A percentile compares a stretch with the other conserved stretches of the same genome.
Conservation (phyloP, 2,797 vertebrate species). For the Neopelma chrysocephalum region DNA sequence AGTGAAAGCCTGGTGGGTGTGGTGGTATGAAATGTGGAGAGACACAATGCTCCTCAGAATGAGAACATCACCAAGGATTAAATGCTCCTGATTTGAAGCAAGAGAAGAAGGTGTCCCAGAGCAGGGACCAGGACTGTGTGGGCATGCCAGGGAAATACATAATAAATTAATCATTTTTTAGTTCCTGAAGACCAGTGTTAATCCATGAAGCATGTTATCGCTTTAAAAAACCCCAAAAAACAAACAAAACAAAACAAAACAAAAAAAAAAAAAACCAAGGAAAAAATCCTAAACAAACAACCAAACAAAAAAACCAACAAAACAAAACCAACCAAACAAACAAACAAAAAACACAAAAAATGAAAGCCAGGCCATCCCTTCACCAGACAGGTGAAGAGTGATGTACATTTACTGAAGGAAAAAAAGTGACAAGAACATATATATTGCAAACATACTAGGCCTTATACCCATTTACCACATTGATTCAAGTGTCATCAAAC, state of each 20-base stretch:
- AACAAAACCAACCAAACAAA: too few species aligned
- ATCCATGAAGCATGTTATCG: not conserved
- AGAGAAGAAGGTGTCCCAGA: not conserved
- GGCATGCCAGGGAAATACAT: not conserved
- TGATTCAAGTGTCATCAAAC: not conserved
- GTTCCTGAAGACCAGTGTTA: not conserved
- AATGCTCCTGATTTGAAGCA: not conserved
- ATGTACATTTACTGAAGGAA: not conserved
- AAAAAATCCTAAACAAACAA: too few species aligned
- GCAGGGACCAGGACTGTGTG: rapidly evolving
- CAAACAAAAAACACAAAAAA: not conserved
- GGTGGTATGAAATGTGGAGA: not conserved
- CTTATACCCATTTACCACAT: not conserved
- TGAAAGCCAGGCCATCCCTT: not conserved
- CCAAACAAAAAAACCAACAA: too few species aligned
- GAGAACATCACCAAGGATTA: not conserved
- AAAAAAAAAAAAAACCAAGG: too few species aligned
- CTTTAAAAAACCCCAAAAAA: not conserved
- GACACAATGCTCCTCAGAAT: not conserved
- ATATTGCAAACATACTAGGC: not conserved
- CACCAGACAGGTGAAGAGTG: not conserved
- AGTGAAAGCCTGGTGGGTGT: not conserved
- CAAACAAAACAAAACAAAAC: not conserved
- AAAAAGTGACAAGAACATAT: not conserved
- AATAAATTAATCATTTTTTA: not conserved